A percentile compares a stretch with the other conserved stretches of the same genome.
These are phyloP conservation scores for Parelbella ahira DNA, from an alignment of 2,888 invertebrate species.

Conservation along the genomic window DNA sequence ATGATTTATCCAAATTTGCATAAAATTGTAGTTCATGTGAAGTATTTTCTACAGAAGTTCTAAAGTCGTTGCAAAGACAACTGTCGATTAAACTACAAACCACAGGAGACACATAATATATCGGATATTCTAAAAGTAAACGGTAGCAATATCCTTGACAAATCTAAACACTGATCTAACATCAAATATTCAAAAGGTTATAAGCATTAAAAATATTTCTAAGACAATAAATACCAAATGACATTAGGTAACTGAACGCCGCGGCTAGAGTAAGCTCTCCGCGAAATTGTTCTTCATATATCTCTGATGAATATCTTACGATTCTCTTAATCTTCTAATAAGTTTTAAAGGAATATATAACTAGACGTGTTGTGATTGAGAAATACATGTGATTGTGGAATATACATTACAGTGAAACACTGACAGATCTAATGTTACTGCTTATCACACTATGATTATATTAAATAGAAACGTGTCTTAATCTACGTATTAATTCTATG, in stretches of 20 bases:
- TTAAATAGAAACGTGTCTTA: constrained; percentile 15
- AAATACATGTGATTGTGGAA: constrained; percentile 11
- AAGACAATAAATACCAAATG: no score
- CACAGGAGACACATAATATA: not conserved
- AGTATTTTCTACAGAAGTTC: not conserved
- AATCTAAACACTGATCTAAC: constrained; percentile 16
- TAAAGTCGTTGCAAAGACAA: not conserved
- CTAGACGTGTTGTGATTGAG: constrained; percentile 12
- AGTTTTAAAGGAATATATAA: constrained; percentile 1
- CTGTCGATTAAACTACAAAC: not conserved
- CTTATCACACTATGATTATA: no score
- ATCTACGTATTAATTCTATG: constrained; percentile 5
- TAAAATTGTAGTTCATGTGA: not conserved
- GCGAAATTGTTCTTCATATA: no score
- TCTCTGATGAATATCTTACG: no score
- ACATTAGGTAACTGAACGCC: no score
- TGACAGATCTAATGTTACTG: no score
- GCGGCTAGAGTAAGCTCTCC: constrained; percentile 1
- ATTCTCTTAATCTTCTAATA: constrained; percentile 4
- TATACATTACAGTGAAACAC: constrained; percentile 10
- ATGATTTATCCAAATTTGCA: no score
- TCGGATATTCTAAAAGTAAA: constrained; percentile 4
- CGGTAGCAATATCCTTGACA: not conserved
- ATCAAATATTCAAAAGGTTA: constrained; percentile 3
- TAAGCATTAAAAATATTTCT: constrained; percentile 4